Evolutionary conservation across 2,888 invertebrate genomes (phyloP), one percentile per base, ranked within the genome.

Genomic region (Caprella mutica): DNA sequence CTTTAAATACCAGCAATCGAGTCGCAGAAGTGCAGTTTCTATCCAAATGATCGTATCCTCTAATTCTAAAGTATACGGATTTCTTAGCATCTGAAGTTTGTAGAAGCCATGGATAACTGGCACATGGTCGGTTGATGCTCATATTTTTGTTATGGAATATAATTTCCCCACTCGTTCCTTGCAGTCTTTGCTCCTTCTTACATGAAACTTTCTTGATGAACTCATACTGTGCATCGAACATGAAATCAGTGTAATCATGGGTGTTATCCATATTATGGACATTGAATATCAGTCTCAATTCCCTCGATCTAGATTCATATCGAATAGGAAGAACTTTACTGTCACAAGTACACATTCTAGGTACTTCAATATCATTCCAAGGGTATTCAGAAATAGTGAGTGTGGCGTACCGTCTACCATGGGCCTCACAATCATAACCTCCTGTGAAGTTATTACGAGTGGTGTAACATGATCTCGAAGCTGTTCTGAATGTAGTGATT

Each of bases 151-250:
- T 59, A 6, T 55, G 59, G 27, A 62, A 62, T 6, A 59, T 52
- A 44, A 62, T 62, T 27, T 62, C 56, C 5, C 62, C 62, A 27
- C 55, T 62, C 21, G 58, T 62, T 5, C 62, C 62, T 39, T 62
- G 62, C 2, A 62, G 56, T 14, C 62, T 43, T 27, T 62, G 62
- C 33, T 56, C 62, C 38, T 55, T 62, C 27, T 54, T 62, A 27
- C 62, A 62, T 2, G 62, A 62, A 3, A 51, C 21, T 39, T 62
- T 62, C 53, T 62, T 62, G 17, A 62, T 55, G 21, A 62, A 62
- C 24, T 62, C 62, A 29, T 62, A 62, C 30, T 59, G 62, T 33
- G 62, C 62, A 42, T 62, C 62, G 42, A 62, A 62, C 62, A 59
- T 62, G 40, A 62, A 62, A 30, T 62, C 62, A 6, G 54, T 38